These are phyloP conservation scores for Cuniculus paca DNA, from an alignment of 2,797 vertebrate genomes.

Conservation along the genomic window DNA sequence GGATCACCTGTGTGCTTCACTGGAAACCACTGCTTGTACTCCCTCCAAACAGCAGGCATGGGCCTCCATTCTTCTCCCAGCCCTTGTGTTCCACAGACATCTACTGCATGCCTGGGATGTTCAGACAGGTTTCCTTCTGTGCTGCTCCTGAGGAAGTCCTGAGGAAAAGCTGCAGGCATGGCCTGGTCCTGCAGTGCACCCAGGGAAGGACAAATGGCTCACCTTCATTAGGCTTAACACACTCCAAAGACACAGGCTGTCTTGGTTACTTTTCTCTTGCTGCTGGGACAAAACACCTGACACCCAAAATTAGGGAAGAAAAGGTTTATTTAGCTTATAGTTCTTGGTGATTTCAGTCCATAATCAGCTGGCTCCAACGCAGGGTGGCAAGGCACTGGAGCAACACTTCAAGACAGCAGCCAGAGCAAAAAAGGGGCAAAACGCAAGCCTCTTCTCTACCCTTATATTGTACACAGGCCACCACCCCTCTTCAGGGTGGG, in stretches of 20 bases:
- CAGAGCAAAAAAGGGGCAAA: too few relatives aligned
- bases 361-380: too few relatives aligned
- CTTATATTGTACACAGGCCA: too few relatives aligned
- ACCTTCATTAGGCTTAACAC: background rate
- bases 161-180: background rate
- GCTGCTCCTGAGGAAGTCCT: background rate
- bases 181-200: background rate
- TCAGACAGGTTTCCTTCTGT: background rate
- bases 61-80: background rate
- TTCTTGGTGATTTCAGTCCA: too few relatives aligned
- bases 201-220: background rate
- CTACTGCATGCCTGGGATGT: accelerated
- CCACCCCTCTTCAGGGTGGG: too few relatives aligned
- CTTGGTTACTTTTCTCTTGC: too few relatives aligned
- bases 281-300: too few relatives aligned
- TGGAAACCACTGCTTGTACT: background rate
- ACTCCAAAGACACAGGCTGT: background rate
- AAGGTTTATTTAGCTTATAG: too few relatives aligned
- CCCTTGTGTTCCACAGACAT: background rate
- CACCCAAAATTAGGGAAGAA: too few relatives aligned
- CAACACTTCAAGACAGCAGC: too few relatives aligned
- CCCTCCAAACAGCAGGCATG: background rate
- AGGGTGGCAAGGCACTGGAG: too few relatives aligned
- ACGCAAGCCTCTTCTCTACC: too few relatives aligned
- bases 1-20: background rate